Evolutionary conservation across 1,140 invertebrate genomes (phyloP).

Genomic region (Drosophila tropicalis): DNA sequence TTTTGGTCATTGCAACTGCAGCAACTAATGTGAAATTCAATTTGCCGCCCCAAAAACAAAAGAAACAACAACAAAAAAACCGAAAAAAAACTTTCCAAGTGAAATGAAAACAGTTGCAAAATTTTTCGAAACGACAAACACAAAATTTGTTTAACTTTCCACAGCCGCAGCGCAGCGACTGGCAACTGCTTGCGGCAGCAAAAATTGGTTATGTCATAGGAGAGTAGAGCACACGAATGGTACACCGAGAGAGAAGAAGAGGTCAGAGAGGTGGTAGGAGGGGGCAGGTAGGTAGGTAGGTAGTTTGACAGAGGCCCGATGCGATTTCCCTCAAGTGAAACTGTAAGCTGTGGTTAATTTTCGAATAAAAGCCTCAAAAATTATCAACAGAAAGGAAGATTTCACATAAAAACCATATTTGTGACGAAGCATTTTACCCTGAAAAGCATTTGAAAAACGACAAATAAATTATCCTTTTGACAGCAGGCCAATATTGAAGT

Average conservation of each 20-base stretch:
- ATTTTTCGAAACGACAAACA: slow-evolving; percentile 66
- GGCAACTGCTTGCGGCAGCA: slow-evolving; percentile 21
- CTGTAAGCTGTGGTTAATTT: slow-evolving; percentile 65
- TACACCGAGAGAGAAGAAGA: slow-evolving; percentile 24
- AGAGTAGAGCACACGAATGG: slow-evolving; percentile 37
- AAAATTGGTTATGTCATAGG: slow-evolving; percentile 68
- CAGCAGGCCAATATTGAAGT: too few species aligned
- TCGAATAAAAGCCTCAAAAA: slow-evolving; percentile 11
- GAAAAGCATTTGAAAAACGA: background rate
- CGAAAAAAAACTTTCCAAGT: slow-evolving; percentile 65
- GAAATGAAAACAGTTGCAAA: slow-evolving; percentile 60
- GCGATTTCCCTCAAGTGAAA: slow-evolving; percentile 80
- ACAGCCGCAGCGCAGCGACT: slow-evolving; percentile 36
- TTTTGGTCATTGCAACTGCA: slow-evolving; percentile 51
- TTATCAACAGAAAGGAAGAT: slow-evolving; percentile 9
- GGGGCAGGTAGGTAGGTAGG: background rate
- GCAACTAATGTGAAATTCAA: slow-evolving; percentile 64
- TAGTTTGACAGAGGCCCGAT: slow-evolving; percentile 34
- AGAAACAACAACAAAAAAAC: slow-evolving; percentile 28
- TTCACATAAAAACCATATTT: background rate
- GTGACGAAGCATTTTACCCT: background rate
- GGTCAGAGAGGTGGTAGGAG: background rate
- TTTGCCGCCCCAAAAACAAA: slow-evolving; percentile 41
- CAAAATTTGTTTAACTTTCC: slow-evolving; percentile 76
- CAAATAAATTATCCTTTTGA: background rate